phyloP scores from a whole-genome alignment of 1,140 invertebrate genomes.

The Andricus grossulariae region DNA sequence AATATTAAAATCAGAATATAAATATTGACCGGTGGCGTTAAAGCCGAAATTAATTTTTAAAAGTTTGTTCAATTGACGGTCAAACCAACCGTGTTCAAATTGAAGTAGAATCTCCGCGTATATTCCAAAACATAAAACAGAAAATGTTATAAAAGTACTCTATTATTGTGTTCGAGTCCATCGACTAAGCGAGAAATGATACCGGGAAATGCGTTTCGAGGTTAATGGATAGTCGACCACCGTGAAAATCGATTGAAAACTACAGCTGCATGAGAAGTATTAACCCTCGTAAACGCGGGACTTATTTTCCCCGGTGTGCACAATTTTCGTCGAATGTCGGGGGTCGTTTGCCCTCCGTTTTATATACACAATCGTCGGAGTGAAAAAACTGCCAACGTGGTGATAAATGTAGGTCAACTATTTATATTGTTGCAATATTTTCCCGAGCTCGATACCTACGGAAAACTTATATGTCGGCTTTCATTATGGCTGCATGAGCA shows the following conservation, averaged over 20 bases:
- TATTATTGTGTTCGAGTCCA: slow-evolving; percentile 9
- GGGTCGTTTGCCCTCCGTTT: background rate
- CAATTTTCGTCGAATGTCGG: background rate
- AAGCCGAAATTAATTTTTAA: too few relatives aligned
- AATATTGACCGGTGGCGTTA: too few relatives aligned
- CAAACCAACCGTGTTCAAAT: too few relatives aligned
- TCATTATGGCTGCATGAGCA: slow-evolving; percentile 1
- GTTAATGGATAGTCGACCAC: slow-evolving; percentile 26
- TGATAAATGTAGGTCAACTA: slow-evolving; percentile 25
- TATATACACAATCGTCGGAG: background rate
- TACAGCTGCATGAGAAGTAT: background rate
- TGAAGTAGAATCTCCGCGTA: background rate
- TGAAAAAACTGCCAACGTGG: background rate
- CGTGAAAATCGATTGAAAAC: slow-evolving; percentile 23
- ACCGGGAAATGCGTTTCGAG: slow-evolving; percentile 11
- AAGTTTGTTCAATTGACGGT: too few relatives aligned
- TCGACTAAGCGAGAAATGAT: slow-evolving; percentile 9
- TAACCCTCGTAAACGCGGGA: slow-evolving; percentile 26
- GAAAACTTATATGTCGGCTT: slow-evolving; percentile 4
- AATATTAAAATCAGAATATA: too few relatives aligned
- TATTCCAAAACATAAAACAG: background rate
- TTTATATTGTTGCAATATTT: slow-evolving; percentile 28
- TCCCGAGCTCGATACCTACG: background rate
- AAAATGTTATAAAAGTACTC: background rate
- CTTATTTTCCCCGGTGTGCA: slow-evolving; percentile 10